Base-by-base conservation (phyloP, 2,797 vertebrate species). In the Bradypodion pumilum region DNA sequence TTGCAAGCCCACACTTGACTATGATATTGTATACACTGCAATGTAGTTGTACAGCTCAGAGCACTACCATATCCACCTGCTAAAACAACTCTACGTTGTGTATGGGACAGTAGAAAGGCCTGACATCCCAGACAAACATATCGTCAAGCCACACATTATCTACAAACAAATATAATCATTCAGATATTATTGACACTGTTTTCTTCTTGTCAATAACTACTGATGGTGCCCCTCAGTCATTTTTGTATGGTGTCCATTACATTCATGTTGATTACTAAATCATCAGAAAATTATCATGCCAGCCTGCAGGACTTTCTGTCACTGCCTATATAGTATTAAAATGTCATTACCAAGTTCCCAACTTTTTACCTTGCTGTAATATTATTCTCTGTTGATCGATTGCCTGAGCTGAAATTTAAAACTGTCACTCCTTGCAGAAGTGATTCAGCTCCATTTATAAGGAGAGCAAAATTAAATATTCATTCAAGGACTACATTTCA, bases 381-480 rank as follows among this genome's bases (percentile, higher is more conserved):
- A 93, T 95, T 95, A 95, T 94, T 95, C 94, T 95, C 93, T 94
- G 93, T 95, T 95, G 93, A 95, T 96, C 95, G 92, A 91, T 88
- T 95, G 93, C 91, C 92, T 94, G 93, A 93, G 89, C 84, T 91
- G 91, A 95, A 96, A 96, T 95, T 95, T 96, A 91, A 96, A 96
- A 94, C 95, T 96, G 95, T 95, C 96, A 95, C 89, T 91, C 93
- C 92, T 93, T 92, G 91, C 77, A 92, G 93, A 95, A 96, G 91
- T 94, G 93, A 95, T 96, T 96, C 86, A 85, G 95, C 94, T 95
- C 93, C 94, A 93, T 91, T 95, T 95, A 94, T 85, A 95, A 93
- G 91, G 91, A 93, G 96, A 95, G 93, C 93, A 86, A 95, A 95
- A 96, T 96, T 96, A 97, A 97, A 96, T 96, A 96, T 96, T 97